These are phyloP conservation scores for Acipenser transmontanus DNA, from an alignment of 2,797 vertebrate species.

Conservation along the genomic window DNA sequence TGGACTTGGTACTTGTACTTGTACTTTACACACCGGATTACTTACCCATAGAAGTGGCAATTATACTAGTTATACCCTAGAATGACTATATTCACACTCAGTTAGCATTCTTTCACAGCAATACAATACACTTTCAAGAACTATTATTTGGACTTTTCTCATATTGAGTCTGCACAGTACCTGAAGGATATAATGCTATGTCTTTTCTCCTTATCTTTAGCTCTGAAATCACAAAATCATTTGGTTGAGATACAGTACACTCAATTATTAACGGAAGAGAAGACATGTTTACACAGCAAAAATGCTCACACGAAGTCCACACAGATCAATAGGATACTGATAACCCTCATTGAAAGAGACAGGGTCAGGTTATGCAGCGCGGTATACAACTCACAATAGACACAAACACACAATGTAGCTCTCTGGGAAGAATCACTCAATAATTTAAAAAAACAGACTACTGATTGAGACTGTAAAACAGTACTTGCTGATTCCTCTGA, in stretches of 20 bases:
- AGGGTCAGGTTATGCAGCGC: neutral
- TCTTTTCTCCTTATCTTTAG: slow-evolving; percentile 41
- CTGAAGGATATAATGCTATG: slow-evolving; percentile 34
- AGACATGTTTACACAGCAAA: neutral
- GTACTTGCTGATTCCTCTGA: no score
- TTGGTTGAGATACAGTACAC: neutral
- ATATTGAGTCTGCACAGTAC: slow-evolving; percentile 17
- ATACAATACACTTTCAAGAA: no score
- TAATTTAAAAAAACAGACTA: no score
- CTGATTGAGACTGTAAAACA: no score
- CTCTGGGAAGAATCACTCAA: no score
- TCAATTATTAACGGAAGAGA: neutral
- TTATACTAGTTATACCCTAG: no score
- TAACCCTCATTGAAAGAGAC: neutral
- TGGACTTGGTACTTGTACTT: no score
- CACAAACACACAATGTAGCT: neutral
- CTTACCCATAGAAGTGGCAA: no score
- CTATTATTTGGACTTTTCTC: no score
- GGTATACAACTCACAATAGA: neutral
- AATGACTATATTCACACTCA: no score
- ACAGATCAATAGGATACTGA: neutral
- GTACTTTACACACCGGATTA: no score
- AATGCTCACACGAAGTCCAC: neutral
- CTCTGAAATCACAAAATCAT: slow-evolving; percentile 41
- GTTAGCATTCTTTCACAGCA: neutral